A percentile compares a stretch with the other conserved stretches of the same genome.
These are phyloP conservation scores for Thaumatotibia leucotreta DNA, from an alignment of 1,140 invertebrate species.

Conservation along the genomic window DNA sequence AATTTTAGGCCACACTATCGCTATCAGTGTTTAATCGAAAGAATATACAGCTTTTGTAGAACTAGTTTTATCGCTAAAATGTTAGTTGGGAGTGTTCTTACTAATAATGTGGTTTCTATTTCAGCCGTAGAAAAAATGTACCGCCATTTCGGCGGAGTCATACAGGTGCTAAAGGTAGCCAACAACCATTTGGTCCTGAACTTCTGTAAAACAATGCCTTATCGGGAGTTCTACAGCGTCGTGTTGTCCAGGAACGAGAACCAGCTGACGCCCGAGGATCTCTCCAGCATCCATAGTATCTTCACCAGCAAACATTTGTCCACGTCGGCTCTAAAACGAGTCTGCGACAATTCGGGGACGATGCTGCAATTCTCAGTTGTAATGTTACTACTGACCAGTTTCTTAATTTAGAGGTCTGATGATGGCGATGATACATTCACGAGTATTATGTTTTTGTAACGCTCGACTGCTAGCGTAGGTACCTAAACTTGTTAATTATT, in stretches of 20 bases:
- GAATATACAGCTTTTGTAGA: too few relatives aligned
- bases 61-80: too few relatives aligned
- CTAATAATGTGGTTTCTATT: slow-evolving; percentile 22
- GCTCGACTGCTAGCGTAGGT: too few relatives aligned
- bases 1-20: too few relatives aligned
- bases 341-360: slow-evolving; percentile 68
- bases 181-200: slow-evolving; percentile 84
- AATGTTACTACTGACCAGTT: slow-evolving; percentile 20
- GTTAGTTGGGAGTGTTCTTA: background rate
- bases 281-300: slow-evolving; percentile 81
- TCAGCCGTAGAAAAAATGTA: slow-evolving; percentile 73
- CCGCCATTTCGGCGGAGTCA: slow-evolving; percentile 81
- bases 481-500: too few relatives aligned
- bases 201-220: slow-evolving; percentile 81
- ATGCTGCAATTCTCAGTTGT: slow-evolving; percentile 30
- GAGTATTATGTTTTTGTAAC: too few relatives aligned
- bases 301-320: slow-evolving; percentile 78
- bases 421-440: too few relatives aligned
- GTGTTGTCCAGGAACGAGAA: slow-evolving; percentile 80
- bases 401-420: slow-evolving; percentile 29
- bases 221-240: slow-evolving; percentile 81
- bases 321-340: slow-evolving; percentile 76
- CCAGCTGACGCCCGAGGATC: slow-evolving; percentile 75
- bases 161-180: slow-evolving; percentile 85
- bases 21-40: too few relatives aligned